Percentiles rank a stretch among this genome's conserved stretches.
phyloP scores from a whole-genome alignment of 2,888 invertebrate species.

The Thereva nobilitata region DNA sequence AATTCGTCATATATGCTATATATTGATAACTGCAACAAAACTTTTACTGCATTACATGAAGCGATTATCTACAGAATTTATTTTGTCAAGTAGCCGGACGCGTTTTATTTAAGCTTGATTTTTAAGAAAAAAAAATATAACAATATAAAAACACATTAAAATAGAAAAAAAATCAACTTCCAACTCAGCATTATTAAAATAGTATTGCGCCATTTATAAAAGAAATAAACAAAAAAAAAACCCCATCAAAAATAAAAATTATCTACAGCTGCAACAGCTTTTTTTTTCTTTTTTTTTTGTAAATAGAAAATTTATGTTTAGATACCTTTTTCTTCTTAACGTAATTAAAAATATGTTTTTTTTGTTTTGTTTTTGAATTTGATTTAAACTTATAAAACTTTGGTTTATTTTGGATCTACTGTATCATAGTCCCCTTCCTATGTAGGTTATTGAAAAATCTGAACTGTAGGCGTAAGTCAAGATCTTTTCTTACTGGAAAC shows the following conservation, averaged over 20 bases:
- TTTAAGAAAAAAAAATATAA: conserved; percentile 3
- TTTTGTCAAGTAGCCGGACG: conserved; percentile 3
- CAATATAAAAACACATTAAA: conserved; percentile 10
- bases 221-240: background rate
- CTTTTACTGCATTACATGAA: no score
- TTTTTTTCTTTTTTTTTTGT: no score
- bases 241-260: conserved; percentile 17
- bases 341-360: conserved; percentile 29
- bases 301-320: conserved; percentile 10
- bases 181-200: conserved; percentile 17
- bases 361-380: conserved; percentile 43
- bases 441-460: conserved; percentile 92
- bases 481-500: conserved; percentile 89
- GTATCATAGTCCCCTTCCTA: conserved; percentile 85
- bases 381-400: conserved; percentile 41
- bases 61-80: no score
- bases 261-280: conserved; percentile 17
- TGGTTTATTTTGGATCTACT: conserved; percentile 61
- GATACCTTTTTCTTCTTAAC: conserved; percentile 18
- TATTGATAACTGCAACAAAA: no score
- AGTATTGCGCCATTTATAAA: conserved; percentile 20
- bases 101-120: conserved; percentile 13
- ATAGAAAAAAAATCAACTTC: background rate
- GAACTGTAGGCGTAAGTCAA: conserved; percentile 93
- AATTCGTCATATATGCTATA: no score